Evolutionary conservation across 1,140 invertebrate species (phyloP), one percentile per base, ranked within the genome.

Genomic region (Drosophila nigrodunni): DNA sequence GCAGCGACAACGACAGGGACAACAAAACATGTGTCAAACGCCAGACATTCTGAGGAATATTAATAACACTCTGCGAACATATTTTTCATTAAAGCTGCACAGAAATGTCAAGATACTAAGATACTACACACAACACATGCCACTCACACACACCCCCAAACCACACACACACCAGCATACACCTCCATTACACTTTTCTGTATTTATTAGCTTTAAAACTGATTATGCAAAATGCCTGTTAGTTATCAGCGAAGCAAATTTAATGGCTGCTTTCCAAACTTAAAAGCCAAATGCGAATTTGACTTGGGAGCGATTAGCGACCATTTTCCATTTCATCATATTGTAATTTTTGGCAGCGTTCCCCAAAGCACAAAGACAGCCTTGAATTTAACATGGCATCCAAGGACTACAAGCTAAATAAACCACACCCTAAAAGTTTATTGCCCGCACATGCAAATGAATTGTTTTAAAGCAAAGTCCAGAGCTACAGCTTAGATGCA

Each of bases 21-120:
- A 82, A 89, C 80, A 89, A 89, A 89, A 89, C 85, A 89, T 89
- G 85, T 89, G 85, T 89, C 85, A 89, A 89, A 88, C 86, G 69
- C 80, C 85, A 89, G 80, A 81, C 85, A 89, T 89, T 74, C 74
- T 89, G 85, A 89, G 85, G 78, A 89, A 89, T 89, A 89, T 89
- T 89, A 89, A 89, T 89, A 89, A 89, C 83, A 87, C 85, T 81
- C 78, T 67, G 74, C 68, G 73, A 80, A 81, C 78, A 89, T 89
- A 89, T 89, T 89, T 89, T 89, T 89, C 85, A 89, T 89, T 89
- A 89, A 89, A 89, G 85, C 85, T 74, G 73, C 74, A 74, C 68
- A 70, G 78, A 68, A 68, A 83, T 81, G 85, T 89, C 85, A 83
- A 74, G 64, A 54, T 59, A 62, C 65, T 46, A 58, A 74, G 52